These are phyloP conservation scores for Halocynthia roretzi DNA, from an alignment of 23 tunicate species.

Conservation along the genomic window DNA sequence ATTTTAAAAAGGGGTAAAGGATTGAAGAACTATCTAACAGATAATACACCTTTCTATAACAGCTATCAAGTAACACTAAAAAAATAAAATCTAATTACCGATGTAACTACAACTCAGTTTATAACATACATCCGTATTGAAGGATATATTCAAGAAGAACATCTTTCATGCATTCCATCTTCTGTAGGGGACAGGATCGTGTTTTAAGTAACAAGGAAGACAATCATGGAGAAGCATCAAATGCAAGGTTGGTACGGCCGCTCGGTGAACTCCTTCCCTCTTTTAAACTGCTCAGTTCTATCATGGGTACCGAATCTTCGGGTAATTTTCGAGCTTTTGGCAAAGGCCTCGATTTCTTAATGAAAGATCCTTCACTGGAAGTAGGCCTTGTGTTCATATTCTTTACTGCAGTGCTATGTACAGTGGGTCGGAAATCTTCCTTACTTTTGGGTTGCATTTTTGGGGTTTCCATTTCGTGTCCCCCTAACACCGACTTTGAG, in stretches of 20 bases:
- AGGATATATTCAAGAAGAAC: too few species aligned
- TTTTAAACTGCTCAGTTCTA: conserved; percentile 17
- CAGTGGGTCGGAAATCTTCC: conserved; percentile 30
- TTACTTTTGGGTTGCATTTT: conserved; percentile 8
- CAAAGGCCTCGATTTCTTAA: conserved; percentile 21
- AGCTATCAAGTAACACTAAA: too few species aligned
- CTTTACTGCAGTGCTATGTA: conserved; percentile 58
- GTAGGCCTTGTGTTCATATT: conserved; percentile 16
- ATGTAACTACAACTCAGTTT: too few species aligned
- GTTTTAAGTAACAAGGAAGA: too few species aligned
- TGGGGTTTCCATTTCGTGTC: conserved; percentile 31
- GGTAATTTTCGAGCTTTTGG: conserved; percentile 24
- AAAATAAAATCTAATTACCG: too few species aligned
- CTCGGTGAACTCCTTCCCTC: background rate
- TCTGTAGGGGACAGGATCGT: too few species aligned
- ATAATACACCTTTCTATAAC: too few species aligned
- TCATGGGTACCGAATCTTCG: conserved; percentile 66
- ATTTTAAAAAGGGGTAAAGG: too few species aligned
- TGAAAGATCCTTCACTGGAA: background rate
- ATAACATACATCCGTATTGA: too few species aligned
- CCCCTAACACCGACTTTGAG: conserved; percentile 48
- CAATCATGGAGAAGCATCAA: conserved; percentile 11
- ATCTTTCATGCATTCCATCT: too few species aligned
- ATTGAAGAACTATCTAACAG: too few species aligned
- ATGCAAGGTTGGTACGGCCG: conserved; percentile 52